phyloP scores from a whole-genome alignment of 2,888 invertebrate species.

The Parnassius smintheus region DNA sequence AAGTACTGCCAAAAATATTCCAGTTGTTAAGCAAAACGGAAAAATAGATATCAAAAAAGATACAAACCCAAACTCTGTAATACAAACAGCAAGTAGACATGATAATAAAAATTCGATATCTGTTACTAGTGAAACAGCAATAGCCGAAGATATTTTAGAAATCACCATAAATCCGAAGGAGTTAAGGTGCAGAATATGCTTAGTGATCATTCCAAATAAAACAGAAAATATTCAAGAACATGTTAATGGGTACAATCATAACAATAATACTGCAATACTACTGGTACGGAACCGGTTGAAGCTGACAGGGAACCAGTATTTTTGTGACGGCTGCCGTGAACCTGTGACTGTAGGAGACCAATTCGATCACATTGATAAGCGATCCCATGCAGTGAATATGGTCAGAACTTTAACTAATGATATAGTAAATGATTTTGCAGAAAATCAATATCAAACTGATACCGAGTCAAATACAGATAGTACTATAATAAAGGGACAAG shows the following conservation, averaged over 20 bases:
- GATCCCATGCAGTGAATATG: not conserved
- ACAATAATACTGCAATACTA: no score
- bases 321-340: slow-evolving; percentile 7
- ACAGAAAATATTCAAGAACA: not conserved
- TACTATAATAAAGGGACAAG: not conserved
- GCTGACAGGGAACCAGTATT: not conserved
- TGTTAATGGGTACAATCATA: not conserved
- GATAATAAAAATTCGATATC: not conserved
- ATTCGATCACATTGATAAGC: not conserved
- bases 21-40: not conserved
- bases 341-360: not conserved
- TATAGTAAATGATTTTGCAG: not conserved
- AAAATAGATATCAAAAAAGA: not conserved
- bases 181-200: slow-evolving; percentile 5
- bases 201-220: not conserved
- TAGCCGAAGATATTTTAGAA: not conserved
- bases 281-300: slow-evolving; percentile 4
- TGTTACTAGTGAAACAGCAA: not conserved
- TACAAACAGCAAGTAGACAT: not conserved
- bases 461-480: not conserved
- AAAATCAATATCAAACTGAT: not conserved
- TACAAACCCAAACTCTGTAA: not conserved
- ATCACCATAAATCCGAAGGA: not conserved
- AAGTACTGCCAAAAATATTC: not conserved
- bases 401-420: not conserved